Evolutionary conservation across 2,113 vertebrate species (phyloP).

Genomic region (Chaenogobius annularis): DNA sequence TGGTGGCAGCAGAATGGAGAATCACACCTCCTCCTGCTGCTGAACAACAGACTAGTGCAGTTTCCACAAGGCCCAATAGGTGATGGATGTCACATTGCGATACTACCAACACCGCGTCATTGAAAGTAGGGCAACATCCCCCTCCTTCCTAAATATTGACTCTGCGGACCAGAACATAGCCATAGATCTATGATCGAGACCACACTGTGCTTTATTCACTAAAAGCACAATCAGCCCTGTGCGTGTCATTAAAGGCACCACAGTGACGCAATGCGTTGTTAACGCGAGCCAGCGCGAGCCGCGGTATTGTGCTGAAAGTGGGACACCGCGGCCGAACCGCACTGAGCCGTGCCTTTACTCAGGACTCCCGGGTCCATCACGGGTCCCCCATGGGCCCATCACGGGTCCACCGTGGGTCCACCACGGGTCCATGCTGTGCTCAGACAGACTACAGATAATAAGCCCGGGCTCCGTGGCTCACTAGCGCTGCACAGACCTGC

Average conservation of each 20-base stretch:
- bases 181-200: conserved; percentile 24
- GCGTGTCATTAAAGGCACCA: conserved; percentile 21
- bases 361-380: conserved; percentile 11
- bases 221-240: conserved; percentile 16
- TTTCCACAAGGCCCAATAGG: conserved; percentile 52
- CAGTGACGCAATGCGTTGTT: conserved; percentile 70
- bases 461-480: conserved; percentile 32
- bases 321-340: conserved; percentile 24
- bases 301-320: conserved; percentile 20
- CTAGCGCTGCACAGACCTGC: conserved; percentile 34
- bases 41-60: conserved; percentile 39
- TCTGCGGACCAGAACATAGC: conserved; percentile 49
- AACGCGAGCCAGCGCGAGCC: conserved; percentile 6
- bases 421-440: conserved; percentile 12
- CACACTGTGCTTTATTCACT: conserved; percentile 23
- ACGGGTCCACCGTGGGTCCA: not conserved
- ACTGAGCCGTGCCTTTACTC: conserved; percentile 28
- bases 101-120: conserved; percentile 56
- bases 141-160: conserved; percentile 61
- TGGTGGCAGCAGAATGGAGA: conserved; percentile 39
- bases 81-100: conserved; percentile 76
- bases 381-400: too few species aligned
- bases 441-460: not conserved
- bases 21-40: conserved; percentile 39
- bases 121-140: conserved; percentile 71